phyloP scores from a whole-genome alignment of 2,888 invertebrate species.

The Brenthis daphne region DNA sequence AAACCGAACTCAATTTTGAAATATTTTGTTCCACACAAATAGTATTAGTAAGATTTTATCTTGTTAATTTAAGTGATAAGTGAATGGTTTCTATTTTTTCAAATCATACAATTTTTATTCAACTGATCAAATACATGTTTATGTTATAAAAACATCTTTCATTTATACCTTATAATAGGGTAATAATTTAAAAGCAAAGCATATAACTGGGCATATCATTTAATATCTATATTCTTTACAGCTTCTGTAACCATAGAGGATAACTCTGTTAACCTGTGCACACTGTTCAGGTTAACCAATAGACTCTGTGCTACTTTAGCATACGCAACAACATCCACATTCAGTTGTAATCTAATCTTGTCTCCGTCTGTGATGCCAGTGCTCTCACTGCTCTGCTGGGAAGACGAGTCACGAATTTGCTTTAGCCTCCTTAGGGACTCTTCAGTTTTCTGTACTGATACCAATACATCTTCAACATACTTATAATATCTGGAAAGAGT shows the following conservation, averaged over 20 bases:
- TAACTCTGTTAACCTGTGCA: constrained; percentile 83
- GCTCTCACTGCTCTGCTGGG: constrained; percentile 72
- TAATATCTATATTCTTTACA: constrained; percentile 80
- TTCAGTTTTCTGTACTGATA: constrained; percentile 97
- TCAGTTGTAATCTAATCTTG: constrained; percentile 95
- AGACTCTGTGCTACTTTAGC: constrained; percentile 83
- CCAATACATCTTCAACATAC: constrained; percentile 93
- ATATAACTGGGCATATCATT: constrained; percentile 74
- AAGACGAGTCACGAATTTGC: constrained; percentile 86
- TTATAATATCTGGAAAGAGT: constrained; percentile 82
- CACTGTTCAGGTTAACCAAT: constrained; percentile 77
- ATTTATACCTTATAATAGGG: constrained; percentile 42
- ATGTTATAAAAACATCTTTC: constrained; percentile 65
- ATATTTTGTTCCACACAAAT: constrained; percentile 86
- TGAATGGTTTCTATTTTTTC: constrained; percentile 83
- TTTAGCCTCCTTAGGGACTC: constrained; percentile 95
- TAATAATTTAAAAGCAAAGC: constrained; percentile 42
- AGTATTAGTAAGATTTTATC: constrained; percentile 80
- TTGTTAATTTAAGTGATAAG: constrained; percentile 80
- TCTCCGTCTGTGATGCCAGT: constrained; percentile 92
- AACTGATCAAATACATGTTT: constrained; percentile 82
- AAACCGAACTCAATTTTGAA: constrained; percentile 85
- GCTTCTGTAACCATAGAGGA: constrained; percentile 84
- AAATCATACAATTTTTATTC: constrained; percentile 81
- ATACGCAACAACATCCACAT: constrained; percentile 91